Percentiles rank a stretch among this genome's conserved stretches.
Evolutionary conservation across 2,888 invertebrate genomes (phyloP).

Genomic region (Hypercompe scribonia): DNA sequence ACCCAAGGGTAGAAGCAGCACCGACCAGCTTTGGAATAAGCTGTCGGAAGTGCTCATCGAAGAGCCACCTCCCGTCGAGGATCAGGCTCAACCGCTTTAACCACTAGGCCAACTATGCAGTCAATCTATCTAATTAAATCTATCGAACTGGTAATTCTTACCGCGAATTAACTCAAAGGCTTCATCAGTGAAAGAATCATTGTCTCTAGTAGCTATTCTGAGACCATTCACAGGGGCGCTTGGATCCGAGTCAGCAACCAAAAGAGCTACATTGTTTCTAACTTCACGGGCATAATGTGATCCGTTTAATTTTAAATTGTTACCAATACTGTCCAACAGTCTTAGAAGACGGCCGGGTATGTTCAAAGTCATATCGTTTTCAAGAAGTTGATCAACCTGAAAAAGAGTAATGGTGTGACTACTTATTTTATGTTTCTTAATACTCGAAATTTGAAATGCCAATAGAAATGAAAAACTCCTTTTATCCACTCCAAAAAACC

Average conservation of each 20-base stretch:
- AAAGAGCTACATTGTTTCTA: slow-evolving; percentile 71
- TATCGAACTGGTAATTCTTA: slow-evolving; percentile 37
- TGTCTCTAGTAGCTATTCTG: slow-evolving; percentile 62
- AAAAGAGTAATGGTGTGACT: not conserved
- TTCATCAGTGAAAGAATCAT: slow-evolving; percentile 61
- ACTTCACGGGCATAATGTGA: slow-evolving; percentile 57
- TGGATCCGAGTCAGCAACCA: slow-evolving; percentile 71
- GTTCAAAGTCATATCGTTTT: slow-evolving; percentile 57
- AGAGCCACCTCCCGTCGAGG: no score
- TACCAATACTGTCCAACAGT: slow-evolving; percentile 71
- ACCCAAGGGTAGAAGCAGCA: no score
- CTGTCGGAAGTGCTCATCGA: no score
- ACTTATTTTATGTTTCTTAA: no score
- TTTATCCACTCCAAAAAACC: no score
- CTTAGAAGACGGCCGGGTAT: slow-evolving; percentile 73
- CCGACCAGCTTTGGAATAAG: no score
- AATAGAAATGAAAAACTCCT: no score
- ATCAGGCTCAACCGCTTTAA: no score
- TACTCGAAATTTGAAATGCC: no score
- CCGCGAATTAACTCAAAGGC: slow-evolving; percentile 74
- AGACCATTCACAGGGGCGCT: slow-evolving; percentile 68
- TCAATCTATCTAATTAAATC: no score
- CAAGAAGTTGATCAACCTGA: slow-evolving; percentile 73
- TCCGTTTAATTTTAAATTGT: slow-evolving; percentile 66
- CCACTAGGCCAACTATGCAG: no score